Evolutionary conservation across 2,113 vertebrate genomes (phyloP), one percentile per base, ranked within the genome.

Genomic region (Nibea albiflora): DNA sequence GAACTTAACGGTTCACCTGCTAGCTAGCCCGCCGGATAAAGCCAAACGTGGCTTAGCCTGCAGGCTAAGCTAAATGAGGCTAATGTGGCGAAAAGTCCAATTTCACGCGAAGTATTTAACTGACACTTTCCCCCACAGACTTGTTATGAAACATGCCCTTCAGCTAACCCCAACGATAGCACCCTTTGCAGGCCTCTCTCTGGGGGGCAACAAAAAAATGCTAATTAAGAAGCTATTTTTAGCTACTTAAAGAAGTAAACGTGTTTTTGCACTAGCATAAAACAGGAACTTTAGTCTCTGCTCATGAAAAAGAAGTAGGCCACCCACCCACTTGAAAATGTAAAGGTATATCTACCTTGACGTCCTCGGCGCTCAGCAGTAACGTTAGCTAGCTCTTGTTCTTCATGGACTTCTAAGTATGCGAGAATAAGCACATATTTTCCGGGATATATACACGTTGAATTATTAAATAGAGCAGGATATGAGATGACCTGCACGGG

Each of bases 401-500:
- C 54, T 62, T 76, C 22, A 69, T 42, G 35, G 49, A 60, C 16
- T 73, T n/a, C n/a, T 65, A 73, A 52, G 58, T 67, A 75, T 77
- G 74, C 53, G 50, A 56, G 50, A 60, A 81, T 81, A 85, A 72
- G 54, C 81, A 68, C 72, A 85, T 79, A 76, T 90, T 87, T 91
- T 89, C 78, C 82, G 56, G 83, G 72, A 89, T 85, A 88, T 52
- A 85, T 79, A 89, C 75, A 76, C 52, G 28, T 67, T 93, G 81
- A 90, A 93, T 92, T 91, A 93, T 93, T 93, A 69, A 93, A 54
- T 16, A 80, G 85, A 39, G 71, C 65, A 84, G 86, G 75, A 89
- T 89, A 92, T 86, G 87, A 90, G 85, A 85, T 86, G 85, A 86
- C 84, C 83, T 69, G 79, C 77, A 61, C 35, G 62, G 67, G 81